Evolutionary conservation across 2,797 vertebrate species (phyloP), one percentile per base, ranked within the genome.

Genomic region (Channallabes apus): DNA sequence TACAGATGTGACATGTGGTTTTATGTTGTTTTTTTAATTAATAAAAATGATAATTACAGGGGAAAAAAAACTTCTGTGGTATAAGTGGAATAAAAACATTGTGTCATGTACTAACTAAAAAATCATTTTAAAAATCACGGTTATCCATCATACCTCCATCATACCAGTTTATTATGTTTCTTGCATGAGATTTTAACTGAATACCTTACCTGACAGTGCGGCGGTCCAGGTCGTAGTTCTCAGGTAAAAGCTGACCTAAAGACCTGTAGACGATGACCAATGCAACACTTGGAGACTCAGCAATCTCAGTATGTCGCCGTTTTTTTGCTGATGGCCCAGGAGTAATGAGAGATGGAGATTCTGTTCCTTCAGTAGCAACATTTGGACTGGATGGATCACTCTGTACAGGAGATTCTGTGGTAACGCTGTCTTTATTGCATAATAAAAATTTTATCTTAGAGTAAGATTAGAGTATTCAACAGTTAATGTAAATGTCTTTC

Each of bases 241-340:
- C 96, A 0, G 96, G 97, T 85, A 97, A 92, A 32, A 97, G 95
- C 67, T 93, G 93, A 6, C 96, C 96, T 69, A 97, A 91, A 2
- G 95, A 95, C 80, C 94, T 91, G 90, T 95, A 97, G 83, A 97
- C 90, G 71, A 97, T 92, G 83, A 97, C 96, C 91, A 97, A 91
- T 29, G 93, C 95, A 0, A 96, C 88, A 0, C 94, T 93, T 0
- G 93, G 91, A 56, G 89, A 93, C 76, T 92, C 84, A 0, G 91
- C 89, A 11, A 90, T 87, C 0, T 94, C 93, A 0, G 94, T 93
- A 32, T 96, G 95, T 20, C 96, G 91, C 87, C 90, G 95, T 85
- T 79, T 95, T 87, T 94, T 94, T 86, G 89, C 89, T 56, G 91
- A 72, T 0, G 86, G 68, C 6, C 75, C 72, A 54, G 69, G n/a